Evolutionary conservation across 2,888 invertebrate genomes (phyloP), one percentile per base, ranked within the genome.

Genomic region (Agrotis segetum): DNA sequence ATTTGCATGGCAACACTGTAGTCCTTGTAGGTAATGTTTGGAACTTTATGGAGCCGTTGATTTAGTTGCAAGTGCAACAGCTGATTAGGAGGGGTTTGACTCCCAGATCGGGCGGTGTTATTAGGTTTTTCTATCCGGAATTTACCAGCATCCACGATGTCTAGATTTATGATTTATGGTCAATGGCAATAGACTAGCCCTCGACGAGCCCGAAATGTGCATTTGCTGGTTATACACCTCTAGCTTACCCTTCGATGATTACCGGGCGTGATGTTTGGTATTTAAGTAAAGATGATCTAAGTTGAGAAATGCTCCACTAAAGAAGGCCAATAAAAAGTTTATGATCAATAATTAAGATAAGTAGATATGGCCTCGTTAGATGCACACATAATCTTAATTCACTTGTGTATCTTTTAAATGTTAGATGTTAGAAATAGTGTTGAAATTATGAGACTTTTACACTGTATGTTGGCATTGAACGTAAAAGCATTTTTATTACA

Each of bases 391-490:
- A n/a, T 76, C n/a, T 50, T 55, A 60, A 21, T 71, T 46, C 11
- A 52, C 34, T 17, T n/a, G 14, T 21, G 46, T 59, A 24, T 47
- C 19, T 40, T 61, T 71, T 17, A 67, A 53, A 68, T 68, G 3
- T 67, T 40, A 68, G 1, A 7, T 24, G 19, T 40, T 34, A 49
- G 3, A 55, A 69, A 56, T 50, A 17, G 56, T 77, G 44, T 61
- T 16, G 77, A 40, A 77, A 77, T n/a, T n/a, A n/a, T n/a, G n/a
- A n/a, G n/a, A 29, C 17, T 44, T 68, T 55, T 55, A 68, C 16
- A n/a, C 9, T 24, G 2, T 17, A 4, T 9, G 55, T 7, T 68
- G 21, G n/a, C 73, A 69, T 44, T 59, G 44, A 68, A 55, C 17
- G 13, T 29, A 67, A 3, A n/a, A 29, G 4, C 29, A 21, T 64